Percentiles rank a stretch among this genome's conserved stretches.
phyloP scores from a whole-genome alignment of 2,888 invertebrate species.

The Athalia circularis region DNA sequence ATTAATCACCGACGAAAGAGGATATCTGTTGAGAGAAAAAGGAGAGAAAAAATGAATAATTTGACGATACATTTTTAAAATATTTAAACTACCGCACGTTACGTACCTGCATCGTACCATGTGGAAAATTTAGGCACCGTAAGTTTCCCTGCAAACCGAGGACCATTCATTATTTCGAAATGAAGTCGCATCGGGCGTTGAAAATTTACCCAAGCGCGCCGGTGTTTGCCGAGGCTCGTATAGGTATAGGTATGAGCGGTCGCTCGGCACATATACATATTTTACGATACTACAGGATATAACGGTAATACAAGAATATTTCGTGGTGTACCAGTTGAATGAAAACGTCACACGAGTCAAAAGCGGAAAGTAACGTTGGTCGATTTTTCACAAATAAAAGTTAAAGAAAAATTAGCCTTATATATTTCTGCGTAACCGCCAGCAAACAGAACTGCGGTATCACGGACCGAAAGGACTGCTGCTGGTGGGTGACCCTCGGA shows the following conservation, averaged over 20 bases:
- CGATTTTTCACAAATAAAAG: background rate
- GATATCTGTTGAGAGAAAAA: too few relatives aligned
- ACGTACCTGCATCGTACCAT: background rate
- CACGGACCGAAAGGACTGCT: background rate
- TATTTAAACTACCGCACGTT: background rate
- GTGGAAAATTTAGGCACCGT: background rate
- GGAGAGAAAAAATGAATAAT: too few relatives aligned
- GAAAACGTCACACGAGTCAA: background rate
- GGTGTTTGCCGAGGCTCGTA: slow-evolving; percentile 20
- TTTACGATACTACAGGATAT: background rate
- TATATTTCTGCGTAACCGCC: background rate
- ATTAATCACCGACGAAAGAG: too few relatives aligned
- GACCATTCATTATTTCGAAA: slow-evolving; percentile 19
- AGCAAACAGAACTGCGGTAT: background rate
- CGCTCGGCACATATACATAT: slow-evolving; percentile 14
- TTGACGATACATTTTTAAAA: too few relatives aligned
- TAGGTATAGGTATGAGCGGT: background rate
- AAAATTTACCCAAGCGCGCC: slow-evolving; percentile 28
- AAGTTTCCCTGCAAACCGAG: background rate
- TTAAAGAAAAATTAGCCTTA: background rate
- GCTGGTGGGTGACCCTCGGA: slow-evolving; percentile 3
- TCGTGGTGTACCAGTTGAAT: background rate
- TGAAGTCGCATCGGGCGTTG: slow-evolving; percentile 29
- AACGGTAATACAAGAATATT: background rate
- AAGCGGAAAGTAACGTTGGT: background rate